These are phyloP conservation scores for Bettongia penicillata DNA, from an alignment of 2,113 vertebrate species.

Conservation along the genomic window DNA sequence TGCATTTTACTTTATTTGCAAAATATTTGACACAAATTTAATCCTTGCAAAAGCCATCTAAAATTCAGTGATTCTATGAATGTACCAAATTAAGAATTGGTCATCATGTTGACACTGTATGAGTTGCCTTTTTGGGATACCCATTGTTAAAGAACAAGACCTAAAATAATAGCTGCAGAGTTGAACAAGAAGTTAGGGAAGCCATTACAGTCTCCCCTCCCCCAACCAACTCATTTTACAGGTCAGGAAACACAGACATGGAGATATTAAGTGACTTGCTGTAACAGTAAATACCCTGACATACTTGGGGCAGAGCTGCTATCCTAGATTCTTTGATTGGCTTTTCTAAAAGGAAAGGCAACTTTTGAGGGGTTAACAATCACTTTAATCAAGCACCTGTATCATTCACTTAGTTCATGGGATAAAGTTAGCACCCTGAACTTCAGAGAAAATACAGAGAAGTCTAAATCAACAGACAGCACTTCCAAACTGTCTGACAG, in stretches of 20 bases:
- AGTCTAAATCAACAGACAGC: too few relatives aligned
- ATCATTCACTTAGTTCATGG: too few relatives aligned
- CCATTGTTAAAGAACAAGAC: not conserved
- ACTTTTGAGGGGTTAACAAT: too few relatives aligned
- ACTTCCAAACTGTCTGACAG: too few relatives aligned
- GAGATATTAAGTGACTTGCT: not conserved
- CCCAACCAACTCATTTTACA: fast-evolving
- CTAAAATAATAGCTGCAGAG: not conserved
- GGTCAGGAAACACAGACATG: not conserved
- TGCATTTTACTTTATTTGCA: not conserved
- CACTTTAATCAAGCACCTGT: too few relatives aligned
- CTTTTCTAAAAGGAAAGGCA: too few relatives aligned
- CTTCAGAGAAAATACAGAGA: too few relatives aligned
- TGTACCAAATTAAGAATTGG: not conserved
- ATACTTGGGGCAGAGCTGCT: too few relatives aligned
- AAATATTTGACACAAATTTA: not conserved
- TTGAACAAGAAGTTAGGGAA: not conserved
- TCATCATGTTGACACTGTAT: not conserved
- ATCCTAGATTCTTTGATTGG: too few relatives aligned
- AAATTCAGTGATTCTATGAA: not conserved
- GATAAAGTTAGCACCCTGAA: too few relatives aligned
- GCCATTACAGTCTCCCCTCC: not conserved
- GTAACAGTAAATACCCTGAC: too few relatives aligned
- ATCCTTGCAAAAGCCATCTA: not conserved
- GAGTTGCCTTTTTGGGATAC: not conserved